phyloP scores from a whole-genome alignment of 2,797 vertebrate species.

The Lacerta agilis region DNA sequence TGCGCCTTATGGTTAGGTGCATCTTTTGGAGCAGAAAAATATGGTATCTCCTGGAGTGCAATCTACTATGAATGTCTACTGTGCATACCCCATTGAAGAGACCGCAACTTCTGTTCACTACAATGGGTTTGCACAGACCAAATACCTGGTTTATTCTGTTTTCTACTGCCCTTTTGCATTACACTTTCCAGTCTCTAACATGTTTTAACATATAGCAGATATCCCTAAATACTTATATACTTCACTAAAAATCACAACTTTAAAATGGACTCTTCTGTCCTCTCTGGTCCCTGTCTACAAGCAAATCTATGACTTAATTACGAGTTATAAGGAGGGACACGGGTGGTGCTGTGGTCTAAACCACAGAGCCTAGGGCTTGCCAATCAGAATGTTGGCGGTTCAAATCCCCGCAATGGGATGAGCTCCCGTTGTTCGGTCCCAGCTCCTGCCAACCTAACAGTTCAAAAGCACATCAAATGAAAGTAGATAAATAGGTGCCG shows the following conservation, averaged over 20 bases:
- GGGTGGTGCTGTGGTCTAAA: too few relatives aligned
- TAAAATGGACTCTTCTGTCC: constrained; percentile 58
- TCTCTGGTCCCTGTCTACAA: constrained; percentile 53
- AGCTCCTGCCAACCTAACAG: too few relatives aligned
- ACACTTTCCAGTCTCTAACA: constrained; percentile 71
- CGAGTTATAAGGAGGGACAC: constrained; percentile 58
- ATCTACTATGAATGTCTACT: neutral
- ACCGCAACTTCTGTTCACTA: neutral
- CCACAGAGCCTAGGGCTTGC: too few relatives aligned
- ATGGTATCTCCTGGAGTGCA: constrained; percentile 29
- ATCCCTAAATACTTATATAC: constrained; percentile 57
- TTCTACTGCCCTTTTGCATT: constrained; percentile 74
- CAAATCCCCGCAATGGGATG: too few relatives aligned
- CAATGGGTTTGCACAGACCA: neutral
- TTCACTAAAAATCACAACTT: constrained; percentile 51
- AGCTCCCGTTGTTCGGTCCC: too few relatives aligned
- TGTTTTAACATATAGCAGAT: constrained; percentile 53
- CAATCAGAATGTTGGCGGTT: too few relatives aligned
- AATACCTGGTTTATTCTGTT: neutral
- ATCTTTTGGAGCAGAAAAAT: too few relatives aligned
- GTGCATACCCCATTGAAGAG: neutral
- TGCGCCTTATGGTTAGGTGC: too few relatives aligned
- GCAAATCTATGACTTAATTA: constrained; percentile 61
- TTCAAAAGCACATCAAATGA: too few relatives aligned
- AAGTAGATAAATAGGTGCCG: too few relatives aligned